Evolutionary conservation across 2,113 vertebrate genomes (phyloP), one percentile per base, ranked within the genome.

Genomic region (Toxotes chatareus): DNA sequence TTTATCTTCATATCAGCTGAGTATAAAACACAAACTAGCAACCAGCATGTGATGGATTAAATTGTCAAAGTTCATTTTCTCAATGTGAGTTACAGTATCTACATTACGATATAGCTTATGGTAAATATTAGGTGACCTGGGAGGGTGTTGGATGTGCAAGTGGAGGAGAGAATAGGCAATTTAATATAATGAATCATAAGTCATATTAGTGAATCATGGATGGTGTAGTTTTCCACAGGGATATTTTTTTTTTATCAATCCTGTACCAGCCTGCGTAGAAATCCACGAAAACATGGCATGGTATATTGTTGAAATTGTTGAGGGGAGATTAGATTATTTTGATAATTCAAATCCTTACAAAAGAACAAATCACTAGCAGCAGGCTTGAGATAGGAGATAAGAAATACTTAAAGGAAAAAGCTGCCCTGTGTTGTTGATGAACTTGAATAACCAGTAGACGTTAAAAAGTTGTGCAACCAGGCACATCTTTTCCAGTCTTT

Each of bases 281-380:
- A 57, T 13, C 1, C 4, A 4, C n/a, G 21, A 49, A 13, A 78
- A 21, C 2, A 1, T 31, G 12, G 1, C 2, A 1, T 34, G 51
- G 46, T 62, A 32, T 49, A 2, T 83, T 27, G 27, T 80, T 73
- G 56, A 56, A 70, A 81, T 32, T 0, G 0, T 10, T 53, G 4
- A 67, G 27, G 23, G 11, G 11, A 79, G 63, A 79, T 83, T 66
- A 63, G 67, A 79, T 81, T 71, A 70, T 86, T 36, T 80, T 66
- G 13, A 4, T 27, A 34, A 53, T 72, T 72, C n/a, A 80, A 73
- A 66, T 36, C 14, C 23, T 71, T 12, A 49, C 59, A 66, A 67
- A 10, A 49, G 49, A 79, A 31, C 21, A 62, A 31, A 38, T 27
- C 0, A 2, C 11, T 8, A 16, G 14, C 4, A 42, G 57, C 34